A percentile compares a stretch with the other conserved stretches of the same genome.
phyloP scores from a whole-genome alignment of 2,888 invertebrate species.

The Troglohyphantes excavatus region DNA sequence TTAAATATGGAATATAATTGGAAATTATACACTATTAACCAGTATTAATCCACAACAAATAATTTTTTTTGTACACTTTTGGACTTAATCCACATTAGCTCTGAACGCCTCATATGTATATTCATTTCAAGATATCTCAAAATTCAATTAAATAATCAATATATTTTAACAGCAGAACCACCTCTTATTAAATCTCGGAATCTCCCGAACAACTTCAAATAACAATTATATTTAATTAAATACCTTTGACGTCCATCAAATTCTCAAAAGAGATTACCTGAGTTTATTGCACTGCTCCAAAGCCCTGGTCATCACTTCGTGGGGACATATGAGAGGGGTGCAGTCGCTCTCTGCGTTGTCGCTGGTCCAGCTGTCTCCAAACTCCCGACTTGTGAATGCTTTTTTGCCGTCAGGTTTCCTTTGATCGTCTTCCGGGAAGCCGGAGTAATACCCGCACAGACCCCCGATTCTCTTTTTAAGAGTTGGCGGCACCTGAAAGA shows the following conservation, averaged over 20 bases:
- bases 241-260: not conserved
- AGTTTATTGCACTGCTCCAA: conserved; percentile 88
- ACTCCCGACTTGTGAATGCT: conserved; percentile 87
- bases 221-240: too few relatives aligned
- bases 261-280: conserved; percentile 85
- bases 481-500: conserved; percentile 85
- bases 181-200: too few relatives aligned
- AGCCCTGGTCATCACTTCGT: conserved; percentile 86
- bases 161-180: too few relatives aligned
- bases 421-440: conserved; percentile 87
- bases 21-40: too few relatives aligned
- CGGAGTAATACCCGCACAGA: conserved; percentile 90
- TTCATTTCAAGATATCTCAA: too few relatives aligned
- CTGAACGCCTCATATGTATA: too few relatives aligned
- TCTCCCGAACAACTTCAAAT: too few relatives aligned
- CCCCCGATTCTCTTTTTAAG: conserved; percentile 88
- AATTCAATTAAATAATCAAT: too few relatives aligned
- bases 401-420: conserved; percentile 87
- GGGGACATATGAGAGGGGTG: conserved; percentile 85
- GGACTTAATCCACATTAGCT: too few relatives aligned
- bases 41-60: too few relatives aligned
- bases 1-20: too few relatives aligned
- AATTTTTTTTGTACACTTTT: too few relatives aligned
- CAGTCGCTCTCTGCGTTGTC: conserved; percentile 83
- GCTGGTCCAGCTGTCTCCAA: conserved; percentile 88